Base-by-base conservation (phyloP, 2,888 invertebrate genomes). In the Leptinotarsa haldemani region DNA sequence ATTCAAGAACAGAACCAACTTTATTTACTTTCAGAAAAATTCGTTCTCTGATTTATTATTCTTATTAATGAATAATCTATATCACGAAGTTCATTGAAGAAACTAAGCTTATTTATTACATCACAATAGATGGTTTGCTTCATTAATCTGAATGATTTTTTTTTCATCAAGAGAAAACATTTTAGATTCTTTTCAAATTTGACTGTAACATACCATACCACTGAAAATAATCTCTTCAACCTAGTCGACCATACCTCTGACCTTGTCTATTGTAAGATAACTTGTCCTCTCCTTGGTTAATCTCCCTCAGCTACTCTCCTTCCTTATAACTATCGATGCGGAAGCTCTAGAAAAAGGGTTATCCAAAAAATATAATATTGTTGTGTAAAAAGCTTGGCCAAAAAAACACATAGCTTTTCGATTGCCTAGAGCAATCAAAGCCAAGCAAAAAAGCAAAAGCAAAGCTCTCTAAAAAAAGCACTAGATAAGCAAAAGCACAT, bases 331-430 rank as follows among this genome's bases (percentile, higher is more conserved):
- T 78, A 79, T 78, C 56, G 73, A 82, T 86, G 86, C 85, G 86
- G 85, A 86, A 86, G 86, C 87, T 86, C 86, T 85, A 86, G 85
- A 86, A 83, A 83, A 86, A 86, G 87, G 87, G 87, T 87, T 87
- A 87, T 87, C 87, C 87, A 87, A 86, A 40, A 84, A 81, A 80
- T 77, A 76, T 78, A 76, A 79, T 71, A 71, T 77, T 75, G 69
- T 78, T 75, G 66, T 71, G 66, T 73, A 69, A 80, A 82, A 74
- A 81, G 83, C 82, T 84, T 84, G 83, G 84, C 85, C 83, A 70
- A 71, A 74, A 68, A 56, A 48, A 68, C 68, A 85, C 83, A 83
- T 79, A 82, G 83, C 84, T 75, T 73, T 73, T 64, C 77, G 80
- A 80, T 82, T 82, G 81, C 82, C 83, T 84, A 85, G 78, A 77